These are phyloP conservation scores for Todus mexicanus DNA, from an alignment of 2,797 vertebrate species.

Conservation along the genomic window DNA sequence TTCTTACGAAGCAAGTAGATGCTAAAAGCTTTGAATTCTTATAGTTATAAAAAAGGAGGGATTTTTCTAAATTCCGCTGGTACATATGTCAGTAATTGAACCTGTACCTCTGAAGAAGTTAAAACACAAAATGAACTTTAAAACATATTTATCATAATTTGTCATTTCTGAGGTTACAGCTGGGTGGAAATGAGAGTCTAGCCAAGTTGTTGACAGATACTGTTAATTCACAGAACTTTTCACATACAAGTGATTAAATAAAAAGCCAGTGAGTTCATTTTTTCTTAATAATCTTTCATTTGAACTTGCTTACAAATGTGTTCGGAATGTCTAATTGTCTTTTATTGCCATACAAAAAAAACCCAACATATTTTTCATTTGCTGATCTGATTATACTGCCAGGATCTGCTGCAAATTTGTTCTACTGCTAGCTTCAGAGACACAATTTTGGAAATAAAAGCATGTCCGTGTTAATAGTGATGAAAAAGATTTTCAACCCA, in stretches of 20 bases:
- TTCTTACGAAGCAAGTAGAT: too few relatives aligned
- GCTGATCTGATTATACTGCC: background rate
- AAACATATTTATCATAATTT: background rate
- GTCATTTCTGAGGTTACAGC: background rate
- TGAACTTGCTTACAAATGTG: background rate
- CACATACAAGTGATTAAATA: background rate
- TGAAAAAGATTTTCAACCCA: background rate
- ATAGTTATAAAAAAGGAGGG: too few relatives aligned
- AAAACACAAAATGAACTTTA: background rate
- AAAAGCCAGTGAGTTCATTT: background rate
- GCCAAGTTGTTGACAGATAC: background rate
- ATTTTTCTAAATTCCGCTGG: background rate
- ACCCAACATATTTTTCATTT: background rate
- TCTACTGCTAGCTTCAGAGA: background rate
- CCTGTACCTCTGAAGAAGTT: background rate
- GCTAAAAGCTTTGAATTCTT: too few relatives aligned
- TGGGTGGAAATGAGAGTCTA: background rate
- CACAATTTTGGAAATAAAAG: background rate
- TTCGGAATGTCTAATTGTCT: background rate
- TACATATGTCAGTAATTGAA: background rate
- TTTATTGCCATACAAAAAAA: background rate
- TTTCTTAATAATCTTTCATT: background rate
- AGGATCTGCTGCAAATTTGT: background rate
- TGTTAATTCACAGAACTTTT: background rate
- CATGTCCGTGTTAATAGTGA: background rate